Evolutionary conservation across 2,888 invertebrate species (phyloP), one percentile per base, ranked within the genome.

Genomic region (Drosophila sordidapex): DNA sequence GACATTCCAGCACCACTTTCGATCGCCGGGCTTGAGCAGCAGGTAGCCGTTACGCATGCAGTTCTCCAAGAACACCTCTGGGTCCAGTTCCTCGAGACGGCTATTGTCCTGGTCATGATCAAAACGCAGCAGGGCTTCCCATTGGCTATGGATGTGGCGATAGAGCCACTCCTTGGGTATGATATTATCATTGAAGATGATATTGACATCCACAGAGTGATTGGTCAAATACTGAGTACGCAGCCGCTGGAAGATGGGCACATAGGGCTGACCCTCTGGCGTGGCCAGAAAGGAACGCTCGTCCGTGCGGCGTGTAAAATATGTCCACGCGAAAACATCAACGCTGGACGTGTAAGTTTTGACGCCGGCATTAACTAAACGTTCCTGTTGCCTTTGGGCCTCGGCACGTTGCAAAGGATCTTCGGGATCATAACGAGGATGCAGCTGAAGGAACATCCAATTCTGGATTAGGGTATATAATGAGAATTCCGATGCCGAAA

Each of bases 1-100:
- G 33, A 96, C 96, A 8, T 96, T 96, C 96, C 96, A 97, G 73
- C 96, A 93, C 96, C 96, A 96, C 86, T 96, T 95, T 82, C 96
- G 96, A 90, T 95, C 94, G 54, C 95, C 95, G 25, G 94, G 94
- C 74, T 94, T 94, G 5, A 94, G 93, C 18, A 96, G 91, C 36
- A 95, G 93, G 61, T 96, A 94, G 1, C 96, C 96, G 89, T 96
- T 96, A 33, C 96, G 94, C 83, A 95, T 94, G 85, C 95, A 95
- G 66, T 94, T 93, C 57, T 91, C 87, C 27, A 93, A 90, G 83
- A 94, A 94, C 18, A 91, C 77, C 58, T 94, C 93, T 7, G 94
- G 90, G 48, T 93, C 91, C 57, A 94, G 70, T 53, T 94, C 92
- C n/a, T 83, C 81, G 0, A 93, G 93, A 7, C 93, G 93, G 38